A percentile compares a stretch with the other conserved stretches of the same genome.
These are phyloP conservation scores for Herpetotheres cachinnans DNA, from an alignment of 2,113 vertebrate species.

Conservation along the genomic window DNA sequence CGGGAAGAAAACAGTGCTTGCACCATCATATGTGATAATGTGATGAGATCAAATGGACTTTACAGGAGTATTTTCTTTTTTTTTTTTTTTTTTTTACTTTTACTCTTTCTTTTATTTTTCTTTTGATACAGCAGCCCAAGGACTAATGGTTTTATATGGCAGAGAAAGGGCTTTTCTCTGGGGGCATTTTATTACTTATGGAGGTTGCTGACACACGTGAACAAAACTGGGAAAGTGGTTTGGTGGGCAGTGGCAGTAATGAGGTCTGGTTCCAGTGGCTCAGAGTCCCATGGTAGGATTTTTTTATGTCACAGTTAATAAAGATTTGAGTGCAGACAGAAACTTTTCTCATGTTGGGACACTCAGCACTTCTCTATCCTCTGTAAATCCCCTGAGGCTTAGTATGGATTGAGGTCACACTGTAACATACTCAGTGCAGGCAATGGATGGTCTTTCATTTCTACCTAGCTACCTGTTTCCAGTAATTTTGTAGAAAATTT, in stretches of 20 bases:
- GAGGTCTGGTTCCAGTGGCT: neutral
- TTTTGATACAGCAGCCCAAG: neutral
- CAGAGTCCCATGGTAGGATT: neutral
- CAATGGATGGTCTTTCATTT: neutral
- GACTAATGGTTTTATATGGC: neutral
- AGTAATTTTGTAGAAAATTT: constrained; percentile 10
- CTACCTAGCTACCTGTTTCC: neutral
- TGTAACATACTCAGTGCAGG: neutral
- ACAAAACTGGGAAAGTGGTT: neutral
- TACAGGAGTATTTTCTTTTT: neutral
- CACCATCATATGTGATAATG: neutral
- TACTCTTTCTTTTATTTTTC: too few relatives aligned
- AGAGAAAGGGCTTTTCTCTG: neutral
- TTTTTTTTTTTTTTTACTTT: neutral
- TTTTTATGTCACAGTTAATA: neutral
- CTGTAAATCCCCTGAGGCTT: neutral
- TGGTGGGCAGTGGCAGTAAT: neutral
- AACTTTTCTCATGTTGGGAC: neutral
- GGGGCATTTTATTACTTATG: neutral
- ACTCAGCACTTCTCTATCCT: neutral
- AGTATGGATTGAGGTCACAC: neutral
- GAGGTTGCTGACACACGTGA: neutral
- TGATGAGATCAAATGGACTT: neutral
- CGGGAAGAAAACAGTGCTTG: neutral
- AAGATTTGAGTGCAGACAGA: neutral